Conservation (phyloP, 2,797 vertebrate genomes). For the Apogon talboti region DNA sequence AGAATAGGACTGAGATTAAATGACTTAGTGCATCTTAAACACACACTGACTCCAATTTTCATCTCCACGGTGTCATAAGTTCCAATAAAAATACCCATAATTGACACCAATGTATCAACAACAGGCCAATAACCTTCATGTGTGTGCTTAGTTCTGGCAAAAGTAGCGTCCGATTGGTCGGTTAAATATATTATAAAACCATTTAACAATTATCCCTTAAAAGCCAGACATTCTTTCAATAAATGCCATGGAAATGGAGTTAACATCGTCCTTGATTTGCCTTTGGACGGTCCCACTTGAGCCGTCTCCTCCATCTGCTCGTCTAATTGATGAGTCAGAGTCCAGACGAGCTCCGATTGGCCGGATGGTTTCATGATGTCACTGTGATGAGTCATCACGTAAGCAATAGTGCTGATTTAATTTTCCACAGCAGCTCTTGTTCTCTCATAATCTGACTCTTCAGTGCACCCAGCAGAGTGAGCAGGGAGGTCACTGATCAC, state of each 20-base stretch:
- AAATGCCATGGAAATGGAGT: slow-evolving; percentile 44
- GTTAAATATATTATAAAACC: slow-evolving; percentile 29
- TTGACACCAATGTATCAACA: no score
- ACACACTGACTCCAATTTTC: no score
- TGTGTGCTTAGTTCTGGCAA: slow-evolving; percentile 11
- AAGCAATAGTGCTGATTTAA: slow-evolving; percentile 47
- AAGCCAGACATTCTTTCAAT: slow-evolving; percentile 32
- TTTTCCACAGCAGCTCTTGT: slow-evolving; percentile 30
- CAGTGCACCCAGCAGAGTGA: neutral
- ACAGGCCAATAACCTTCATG: no score
- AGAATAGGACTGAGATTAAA: no score
- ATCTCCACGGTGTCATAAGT: no score
- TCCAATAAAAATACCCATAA: no score
- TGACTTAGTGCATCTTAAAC: no score
- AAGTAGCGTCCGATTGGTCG: neutral
- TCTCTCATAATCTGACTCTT: slow-evolving; percentile 23
- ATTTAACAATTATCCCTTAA: slow-evolving; percentile 15
- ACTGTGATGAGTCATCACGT: slow-evolving; percentile 66
- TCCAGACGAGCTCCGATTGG: slow-evolving; percentile 52
- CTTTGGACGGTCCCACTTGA: slow-evolving; percentile 48
- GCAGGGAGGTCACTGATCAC: neutral
- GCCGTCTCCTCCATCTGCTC: slow-evolving; percentile 23
- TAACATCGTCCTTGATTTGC: slow-evolving; percentile 53
- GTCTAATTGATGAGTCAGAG: slow-evolving; percentile 65
- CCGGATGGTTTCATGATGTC: slow-evolving; percentile 62